Evolutionary conservation across 2,888 invertebrate genomes (phyloP).

Genomic region (Agrochola lychnidis): DNA sequence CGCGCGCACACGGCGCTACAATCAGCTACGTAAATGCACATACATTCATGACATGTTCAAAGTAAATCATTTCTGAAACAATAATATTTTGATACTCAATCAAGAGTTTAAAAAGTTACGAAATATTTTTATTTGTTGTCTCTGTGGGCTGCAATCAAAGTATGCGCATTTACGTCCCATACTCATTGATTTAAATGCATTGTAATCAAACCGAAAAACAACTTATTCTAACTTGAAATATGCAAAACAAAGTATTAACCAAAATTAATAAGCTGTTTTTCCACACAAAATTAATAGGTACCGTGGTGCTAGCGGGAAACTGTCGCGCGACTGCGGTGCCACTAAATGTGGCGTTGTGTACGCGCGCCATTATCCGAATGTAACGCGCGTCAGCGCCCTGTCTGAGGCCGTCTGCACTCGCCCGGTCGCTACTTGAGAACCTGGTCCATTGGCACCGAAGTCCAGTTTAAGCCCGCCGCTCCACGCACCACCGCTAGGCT

Average conservation of each 20-base stretch:
- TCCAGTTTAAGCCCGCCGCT: slow-evolving; percentile 81
- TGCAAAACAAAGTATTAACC: neutral
- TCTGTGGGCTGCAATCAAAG: slow-evolving; percentile 21
- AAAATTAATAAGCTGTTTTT: slow-evolving; percentile 63
- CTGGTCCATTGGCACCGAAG: slow-evolving; percentile 74
- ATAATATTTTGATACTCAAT: neutral
- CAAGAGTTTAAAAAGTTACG: neutral
- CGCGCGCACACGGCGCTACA: slow-evolving; percentile 84
- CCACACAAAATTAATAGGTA: slow-evolving; percentile 66
- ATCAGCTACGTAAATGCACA: slow-evolving; percentile 72
- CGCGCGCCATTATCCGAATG: slow-evolving; percentile 69
- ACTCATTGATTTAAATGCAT: slow-evolving; percentile 62
- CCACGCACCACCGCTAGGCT: slow-evolving; percentile 87
- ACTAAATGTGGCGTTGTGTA: slow-evolving; percentile 74
- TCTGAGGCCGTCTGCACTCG: slow-evolving; percentile 67
- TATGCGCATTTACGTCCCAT: slow-evolving; percentile 65
- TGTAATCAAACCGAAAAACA: slow-evolving; percentile 60
- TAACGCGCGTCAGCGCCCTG: slow-evolving; percentile 66
- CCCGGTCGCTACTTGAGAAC: slow-evolving; percentile 68
- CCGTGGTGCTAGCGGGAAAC: slow-evolving; percentile 70
- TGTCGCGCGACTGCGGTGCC: slow-evolving; percentile 69
- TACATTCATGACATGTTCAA: slow-evolving; percentile 55
- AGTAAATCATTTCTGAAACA: neutral
- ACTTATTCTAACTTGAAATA: slow-evolving; percentile 47
- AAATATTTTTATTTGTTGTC: too few species aligned